Base-by-base conservation (phyloP, 2,797 vertebrate genomes). In the Petrocephalus schoutedeni region DNA sequence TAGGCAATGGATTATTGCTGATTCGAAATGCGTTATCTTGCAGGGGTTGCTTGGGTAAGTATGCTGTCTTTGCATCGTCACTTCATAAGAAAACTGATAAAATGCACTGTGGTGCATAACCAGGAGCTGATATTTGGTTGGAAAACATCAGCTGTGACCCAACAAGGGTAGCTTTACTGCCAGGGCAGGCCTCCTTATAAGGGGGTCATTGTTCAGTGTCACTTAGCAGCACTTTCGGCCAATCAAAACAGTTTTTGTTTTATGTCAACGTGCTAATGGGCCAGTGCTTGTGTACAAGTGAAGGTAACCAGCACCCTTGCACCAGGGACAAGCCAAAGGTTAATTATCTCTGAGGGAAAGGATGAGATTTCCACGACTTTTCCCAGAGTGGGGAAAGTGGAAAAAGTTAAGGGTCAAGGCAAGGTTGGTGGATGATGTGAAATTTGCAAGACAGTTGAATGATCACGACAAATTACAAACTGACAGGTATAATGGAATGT, bases 191-290 rank as follows among this genome's bases (percentile, higher is more conserved):
- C 90, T 12, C 61, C 41, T 89, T 86, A 95, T 93, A 95, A 95
- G 94, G 91, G 88, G 87, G 10, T 87, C 92, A 94, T 95, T 96
- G 94, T 96, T 92, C 92, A 88, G 88, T 92, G 92, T 94, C 94
- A 95, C 95, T 96, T 95, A 95, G 93, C 93, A 93, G 92, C 94
- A 95, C 95, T 96, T 96, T 95, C 90, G 93, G 92, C 90, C 92
- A 53, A 93, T 95, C 95, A 95, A 95, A 96, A 95, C 93, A 95
- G 92, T 93, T 95, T 95, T 95, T 95, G 93, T 94, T 96, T 96
- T 94, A 93, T 91, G 93, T 95, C 94, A 95, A 94, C 91, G 91
- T 95, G 94, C 95, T 96, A 96, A 96, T 95, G 93, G 93, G 93
- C 91, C 93, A 91, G 91, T 88, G 90, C 94, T 93, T 95, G 95